phyloP scores from a whole-genome alignment of 2,797 vertebrate genomes.

The Neoniphon sammara region DNA sequence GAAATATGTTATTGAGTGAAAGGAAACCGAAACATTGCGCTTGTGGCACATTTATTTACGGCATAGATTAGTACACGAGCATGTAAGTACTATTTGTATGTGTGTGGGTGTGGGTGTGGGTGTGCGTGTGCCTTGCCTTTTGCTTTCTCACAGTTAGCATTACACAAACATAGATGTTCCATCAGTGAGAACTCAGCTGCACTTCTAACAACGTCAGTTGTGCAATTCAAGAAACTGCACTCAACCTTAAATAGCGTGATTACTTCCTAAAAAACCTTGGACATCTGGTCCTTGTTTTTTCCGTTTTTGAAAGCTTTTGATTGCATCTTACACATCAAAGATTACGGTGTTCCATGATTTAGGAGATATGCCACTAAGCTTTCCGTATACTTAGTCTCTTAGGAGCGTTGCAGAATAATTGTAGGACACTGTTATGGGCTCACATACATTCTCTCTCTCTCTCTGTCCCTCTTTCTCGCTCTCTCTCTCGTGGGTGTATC shows the following conservation, averaged over 20 bases:
- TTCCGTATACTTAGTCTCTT: background rate
- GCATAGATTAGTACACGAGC: no score
- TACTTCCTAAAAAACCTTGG: conserved; percentile 45
- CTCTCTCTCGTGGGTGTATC: background rate
- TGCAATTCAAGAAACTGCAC: conserved; percentile 49
- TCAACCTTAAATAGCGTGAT: conserved; percentile 4
- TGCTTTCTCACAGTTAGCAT: background rate
- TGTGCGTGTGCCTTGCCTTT: background rate
- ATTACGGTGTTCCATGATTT: conserved; percentile 10
- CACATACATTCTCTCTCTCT: background rate
- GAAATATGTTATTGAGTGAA: background rate
- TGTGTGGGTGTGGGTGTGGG: background rate
- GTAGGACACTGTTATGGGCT: conserved; percentile 8
- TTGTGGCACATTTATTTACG: no score
- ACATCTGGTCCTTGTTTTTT: conserved; percentile 49
- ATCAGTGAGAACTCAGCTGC: background rate
- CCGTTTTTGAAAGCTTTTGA: background rate
- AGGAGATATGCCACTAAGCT: background rate
- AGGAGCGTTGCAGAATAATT: background rate
- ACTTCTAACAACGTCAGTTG: conserved; percentile 21
- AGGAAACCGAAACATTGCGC: background rate
- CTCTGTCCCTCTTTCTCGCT: background rate
- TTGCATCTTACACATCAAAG: conserved; percentile 1
- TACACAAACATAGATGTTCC: no score
- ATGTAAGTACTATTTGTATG: no score